Evolutionary conservation across 1,140 invertebrate genomes (phyloP).

Genomic region (Drosophila bocqueti): DNA sequence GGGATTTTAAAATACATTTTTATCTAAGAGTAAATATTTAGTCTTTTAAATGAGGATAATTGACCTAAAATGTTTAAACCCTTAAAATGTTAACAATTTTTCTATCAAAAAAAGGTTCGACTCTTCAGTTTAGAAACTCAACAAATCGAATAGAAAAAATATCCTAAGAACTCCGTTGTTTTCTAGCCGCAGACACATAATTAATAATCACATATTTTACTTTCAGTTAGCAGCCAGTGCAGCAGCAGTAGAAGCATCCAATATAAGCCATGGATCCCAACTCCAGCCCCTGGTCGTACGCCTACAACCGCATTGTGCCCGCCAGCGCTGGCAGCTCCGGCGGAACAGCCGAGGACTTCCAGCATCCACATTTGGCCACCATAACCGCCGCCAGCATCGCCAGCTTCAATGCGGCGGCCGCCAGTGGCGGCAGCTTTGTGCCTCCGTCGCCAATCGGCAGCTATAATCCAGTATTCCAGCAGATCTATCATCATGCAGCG

Average conservation of each 20-base stretch:
- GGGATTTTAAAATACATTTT: neutral
- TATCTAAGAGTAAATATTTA: neutral
- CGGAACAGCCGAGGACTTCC: slow-evolving; percentile 78
- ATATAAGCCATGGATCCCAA: slow-evolving; percentile 75
- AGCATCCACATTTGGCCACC: slow-evolving; percentile 79
- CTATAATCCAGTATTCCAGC: slow-evolving; percentile 84
- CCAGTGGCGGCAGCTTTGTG: slow-evolving; percentile 81
- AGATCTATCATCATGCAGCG: slow-evolving; percentile 84
- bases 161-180: neutral
- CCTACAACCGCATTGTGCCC: slow-evolving; percentile 83
- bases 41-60: neutral
- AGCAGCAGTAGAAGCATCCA: slow-evolving; percentile 40
- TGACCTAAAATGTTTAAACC: too few relatives aligned
- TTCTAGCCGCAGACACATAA: neutral
- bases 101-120: neutral
- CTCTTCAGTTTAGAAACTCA: too few relatives aligned
- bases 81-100: neutral
- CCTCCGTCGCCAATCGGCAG: slow-evolving; percentile 81
- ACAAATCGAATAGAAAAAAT: too few relatives aligned
- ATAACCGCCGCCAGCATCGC: slow-evolving; percentile 77
- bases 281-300: slow-evolving; percentile 83
- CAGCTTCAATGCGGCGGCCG: slow-evolving; percentile 80
- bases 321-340: slow-evolving; percentile 68
- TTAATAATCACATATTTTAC: neutral
- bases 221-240: slow-evolving; percentile 46